Evolutionary conservation across 2,888 invertebrate species (phyloP), one percentile per base, ranked within the genome.

Genomic region (Netelia inedita): DNA sequence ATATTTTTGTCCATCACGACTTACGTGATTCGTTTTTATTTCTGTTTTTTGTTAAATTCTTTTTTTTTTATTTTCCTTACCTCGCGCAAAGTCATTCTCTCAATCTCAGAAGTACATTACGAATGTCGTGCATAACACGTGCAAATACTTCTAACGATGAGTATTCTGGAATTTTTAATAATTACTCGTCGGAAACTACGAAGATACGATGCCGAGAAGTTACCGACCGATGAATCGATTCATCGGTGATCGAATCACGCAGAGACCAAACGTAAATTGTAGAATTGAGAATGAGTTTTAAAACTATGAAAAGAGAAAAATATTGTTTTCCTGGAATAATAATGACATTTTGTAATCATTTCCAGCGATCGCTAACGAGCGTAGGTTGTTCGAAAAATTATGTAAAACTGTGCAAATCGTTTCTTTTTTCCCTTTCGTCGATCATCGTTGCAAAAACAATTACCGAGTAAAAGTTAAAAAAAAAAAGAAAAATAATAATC

Each of bases 141-240:
- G 59, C 41, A 16, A 55, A n/a, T 43, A 68, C 21, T 46, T 46
- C 59, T 35, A 9, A 35, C 63, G 41, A 61, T 28, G 53, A 71
- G 61, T 71, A 69, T 53, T 69, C 2, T 41, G 41, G 71, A 79
- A 79, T 69, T 69, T 71, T 28, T 53, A 61, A 28, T 50, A 79
- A n/a, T 35, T 53, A 11, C 63, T 19, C 61, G 28, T 53, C 69
- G 78, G 71, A 71, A 79, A 79, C 35, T 50, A 35, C 10, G 21
- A 43, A 19, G 50, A 71, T 41, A 50, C 63, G 55, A 63, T 19
- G 19, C 21, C 14, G n/a, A 61, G 35, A 61, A 78, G 63, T 79
- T 71, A 43, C 75, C 55, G 69, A 63, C 71, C 78, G 53, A 16
- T n/a, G 10, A 43, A 61, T 61, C 28, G 10, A 35, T 61, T n/a